A percentile compares a stretch with the other conserved stretches of the same genome.
Conservation (phyloP, 2,113 vertebrate genomes). For the Sus scrofa region DNA sequence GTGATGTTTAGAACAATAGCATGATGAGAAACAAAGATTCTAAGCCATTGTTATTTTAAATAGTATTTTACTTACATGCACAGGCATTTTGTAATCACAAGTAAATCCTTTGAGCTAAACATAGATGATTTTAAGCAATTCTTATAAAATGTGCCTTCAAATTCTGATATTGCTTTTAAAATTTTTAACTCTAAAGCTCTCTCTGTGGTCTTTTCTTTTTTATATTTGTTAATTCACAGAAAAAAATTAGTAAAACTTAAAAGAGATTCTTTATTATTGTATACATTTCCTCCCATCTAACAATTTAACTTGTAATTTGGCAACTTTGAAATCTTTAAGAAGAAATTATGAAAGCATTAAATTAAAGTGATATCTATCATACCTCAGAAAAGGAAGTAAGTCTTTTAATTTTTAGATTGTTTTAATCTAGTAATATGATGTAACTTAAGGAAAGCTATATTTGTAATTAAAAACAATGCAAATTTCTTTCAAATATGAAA, state of each 20-base stretch:
- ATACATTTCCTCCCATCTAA: not conserved
- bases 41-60: not conserved
- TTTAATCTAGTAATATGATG: not conserved
- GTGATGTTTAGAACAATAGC: not conserved
- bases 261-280: not conserved
- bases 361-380: not conserved
- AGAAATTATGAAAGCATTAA: not conserved
- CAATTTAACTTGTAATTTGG: not conserved
- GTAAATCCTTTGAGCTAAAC: not conserved
- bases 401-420: not conserved
- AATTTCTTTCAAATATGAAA: not conserved
- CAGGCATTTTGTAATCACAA: not conserved
- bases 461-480: not conserved
- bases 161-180: not conserved
- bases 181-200: not conserved
- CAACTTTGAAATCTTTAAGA: not conserved
- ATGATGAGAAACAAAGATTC: not conserved
- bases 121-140: not conserved
- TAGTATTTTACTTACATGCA: not conserved
- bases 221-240: not conserved
- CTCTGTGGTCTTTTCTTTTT: not conserved
- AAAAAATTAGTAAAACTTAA: not conserved
- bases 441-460: not conserved
- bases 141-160: not conserved
- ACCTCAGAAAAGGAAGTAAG: not conserved